A percentile compares a stretch with the other conserved stretches of the same genome.
phyloP scores from a whole-genome alignment of 2,113 vertebrate species.

The Marmota flaviventris region DNA sequence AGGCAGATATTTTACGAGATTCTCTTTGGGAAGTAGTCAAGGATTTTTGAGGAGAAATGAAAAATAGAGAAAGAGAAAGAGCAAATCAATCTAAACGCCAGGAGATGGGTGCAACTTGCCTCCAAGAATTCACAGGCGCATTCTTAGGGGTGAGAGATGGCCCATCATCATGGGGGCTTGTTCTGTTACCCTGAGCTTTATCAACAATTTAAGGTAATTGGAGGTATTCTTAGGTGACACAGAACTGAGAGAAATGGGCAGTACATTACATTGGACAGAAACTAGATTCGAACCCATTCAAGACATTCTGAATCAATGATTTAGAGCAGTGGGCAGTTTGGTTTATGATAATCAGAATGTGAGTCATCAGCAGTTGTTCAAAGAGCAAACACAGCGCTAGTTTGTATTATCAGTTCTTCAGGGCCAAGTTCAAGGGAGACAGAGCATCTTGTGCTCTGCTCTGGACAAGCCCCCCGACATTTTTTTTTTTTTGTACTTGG shows the following conservation, averaged over 20 bases:
- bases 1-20: background rate
- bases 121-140: background rate
- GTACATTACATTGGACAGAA: background rate
- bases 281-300: conserved; percentile 1
- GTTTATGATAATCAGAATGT: background rate
- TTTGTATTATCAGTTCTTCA: background rate
- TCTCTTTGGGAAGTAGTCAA: background rate
- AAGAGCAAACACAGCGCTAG: background rate
- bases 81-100: background rate
- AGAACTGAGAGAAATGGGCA: background rate
- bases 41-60: background rate
- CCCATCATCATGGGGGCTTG: background rate
- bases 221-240: background rate
- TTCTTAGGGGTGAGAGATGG: background rate
- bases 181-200: background rate
- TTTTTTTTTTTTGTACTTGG: no score
- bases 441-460: background rate
- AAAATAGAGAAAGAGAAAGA: background rate
- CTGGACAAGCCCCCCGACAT: fast-evolving
- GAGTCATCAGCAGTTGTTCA: background rate
- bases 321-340: background rate
- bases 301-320: background rate
- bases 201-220: background rate
- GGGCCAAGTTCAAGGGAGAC: background rate
- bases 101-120: background rate